Base-by-base conservation (phyloP, 2,888 invertebrate genomes). In the Gymnosoma rotundatum region DNA sequence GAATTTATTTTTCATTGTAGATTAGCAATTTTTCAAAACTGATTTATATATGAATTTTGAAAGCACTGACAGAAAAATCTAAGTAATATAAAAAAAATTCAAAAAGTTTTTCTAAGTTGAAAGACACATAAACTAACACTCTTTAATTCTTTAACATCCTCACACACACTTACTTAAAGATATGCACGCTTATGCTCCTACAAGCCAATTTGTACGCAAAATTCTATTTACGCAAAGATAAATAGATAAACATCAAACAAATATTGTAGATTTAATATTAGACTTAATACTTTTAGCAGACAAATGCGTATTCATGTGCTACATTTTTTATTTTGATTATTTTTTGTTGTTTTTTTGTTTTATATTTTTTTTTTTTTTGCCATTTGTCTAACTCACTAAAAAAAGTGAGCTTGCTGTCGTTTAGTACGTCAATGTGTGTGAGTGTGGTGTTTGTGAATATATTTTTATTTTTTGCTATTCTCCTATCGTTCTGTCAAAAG, bases 401-500 rank as follows among this genome's bases (percentile, higher is more conserved):
- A 18, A n/a, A 18, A 14, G 12, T 56, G 6, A 58, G 18, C 4
- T 25, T 25, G 4, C 25, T 63, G 69, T 67, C 2, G 7, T 2
- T 10, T 42, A 12, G 42, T 38, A 38, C 10, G 38, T 38, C 25
- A 25, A 2, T 25, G 38, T 38, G 38, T 6, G 7, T 38, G 10
- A n/a, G n/a, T n/a, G n/a, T n/a, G n/a, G 38, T 32, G 38, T 20
- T 16, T 20, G 6, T 64, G 32, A 0, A 16, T 14, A 18, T 7
- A 1, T 50, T 2, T 52, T n/a, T n/a, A n/a, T n/a, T 66, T 21
- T 58, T 60, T 8, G 32, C 32, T 52, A 1, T 36, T 70, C 45
- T 69, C 74, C 38, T 58, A 25, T 54, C 45, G 69, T 69, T 63
- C 69, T 73, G 78, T 74, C 63, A 78, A 70, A 73, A 83, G 74